A percentile compares a stretch with the other conserved stretches of the same genome.
phyloP scores from a whole-genome alignment of 2,797 vertebrate species.

The Anabacerthia variegaticeps region DNA sequence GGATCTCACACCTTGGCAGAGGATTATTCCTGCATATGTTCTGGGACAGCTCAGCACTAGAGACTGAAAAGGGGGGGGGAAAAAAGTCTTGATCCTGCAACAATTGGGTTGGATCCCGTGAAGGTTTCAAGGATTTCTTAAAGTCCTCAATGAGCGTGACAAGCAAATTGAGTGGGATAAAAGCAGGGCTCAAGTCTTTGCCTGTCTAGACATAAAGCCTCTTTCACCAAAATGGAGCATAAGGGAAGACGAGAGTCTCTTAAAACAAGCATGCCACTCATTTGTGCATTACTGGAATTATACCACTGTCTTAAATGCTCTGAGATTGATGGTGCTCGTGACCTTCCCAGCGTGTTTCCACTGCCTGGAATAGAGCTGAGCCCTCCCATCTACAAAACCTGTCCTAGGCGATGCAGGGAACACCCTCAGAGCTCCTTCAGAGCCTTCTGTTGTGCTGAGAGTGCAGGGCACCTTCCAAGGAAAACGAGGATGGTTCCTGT shows the following conservation, averaged over 20 bases:
- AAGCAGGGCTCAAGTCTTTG: background rate
- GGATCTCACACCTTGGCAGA: background rate
- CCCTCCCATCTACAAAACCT: background rate
- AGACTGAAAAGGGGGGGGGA: background rate
- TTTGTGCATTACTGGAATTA: background rate
- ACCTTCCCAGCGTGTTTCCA: background rate
- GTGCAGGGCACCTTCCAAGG: background rate
- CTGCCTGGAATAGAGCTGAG: background rate
- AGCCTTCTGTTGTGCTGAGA: background rate
- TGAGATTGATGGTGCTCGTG: background rate
- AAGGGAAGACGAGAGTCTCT: background rate
- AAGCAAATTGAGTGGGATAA: background rate
- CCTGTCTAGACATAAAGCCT: background rate
- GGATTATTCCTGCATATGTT: background rate
- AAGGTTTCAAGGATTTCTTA: background rate
- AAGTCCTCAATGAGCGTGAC: background rate
- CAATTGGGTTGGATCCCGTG: background rate
- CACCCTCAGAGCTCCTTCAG: background rate
- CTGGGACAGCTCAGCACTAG: background rate
- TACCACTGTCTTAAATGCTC: background rate
- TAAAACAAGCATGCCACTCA: background rate
- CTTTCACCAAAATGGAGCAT: background rate
- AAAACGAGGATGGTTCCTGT: background rate
- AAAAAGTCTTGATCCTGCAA: background rate
- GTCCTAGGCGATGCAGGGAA: background rate